Evolutionary conservation across 2,797 vertebrate genomes (phyloP), one percentile per base, ranked within the genome.

Genomic region (Varecia variegata): DNA sequence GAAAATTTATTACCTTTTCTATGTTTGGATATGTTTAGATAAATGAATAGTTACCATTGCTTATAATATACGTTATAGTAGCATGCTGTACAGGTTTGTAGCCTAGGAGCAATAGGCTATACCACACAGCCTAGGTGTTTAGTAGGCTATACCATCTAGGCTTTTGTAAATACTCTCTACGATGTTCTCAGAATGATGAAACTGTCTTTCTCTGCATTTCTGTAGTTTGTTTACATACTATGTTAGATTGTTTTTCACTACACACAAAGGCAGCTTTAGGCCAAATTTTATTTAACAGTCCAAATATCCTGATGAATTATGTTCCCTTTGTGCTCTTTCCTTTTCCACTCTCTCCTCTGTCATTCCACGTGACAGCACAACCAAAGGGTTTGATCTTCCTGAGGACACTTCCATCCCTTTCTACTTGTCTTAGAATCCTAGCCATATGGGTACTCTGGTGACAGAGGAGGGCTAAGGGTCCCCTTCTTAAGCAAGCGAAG

Each of bases 401-500:
- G 3, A 47, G 30, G 17, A 6, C 5, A 56, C 11, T 43, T 85
- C 21, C 5, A n/a, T 43, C 7, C 1, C n/a, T 73, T 87, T 62
- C 65, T 14, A 38, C 5, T 30, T 40, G 58, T n/a, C 23, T n/a
- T 70, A 3, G 14, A 62, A 30, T 65, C 15, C 12, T 93, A 10
- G 27, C 15, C 10, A 6, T n/a, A 7, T 7, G 18, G 13, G 7
- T 13, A 25, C 1, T 21, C 21, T 17, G 4, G 14, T 20, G 30
- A 27, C 9, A 54, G 68, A 73, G 1, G n/a, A 71, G 23, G 14
- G 2, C 11, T 38, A 74, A 38, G 5, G 12, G 14, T 45, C 7
- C 15, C 35, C 14, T 76, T 73, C 15, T 56, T 38, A 47, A 32
- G 25, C 15, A 60, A 71, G 23, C 5, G 9, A 38, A 35, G n/a